Conservation (phyloP, 2,113 vertebrate species). For the Sinocyclocheilus anshuiensis region DNA sequence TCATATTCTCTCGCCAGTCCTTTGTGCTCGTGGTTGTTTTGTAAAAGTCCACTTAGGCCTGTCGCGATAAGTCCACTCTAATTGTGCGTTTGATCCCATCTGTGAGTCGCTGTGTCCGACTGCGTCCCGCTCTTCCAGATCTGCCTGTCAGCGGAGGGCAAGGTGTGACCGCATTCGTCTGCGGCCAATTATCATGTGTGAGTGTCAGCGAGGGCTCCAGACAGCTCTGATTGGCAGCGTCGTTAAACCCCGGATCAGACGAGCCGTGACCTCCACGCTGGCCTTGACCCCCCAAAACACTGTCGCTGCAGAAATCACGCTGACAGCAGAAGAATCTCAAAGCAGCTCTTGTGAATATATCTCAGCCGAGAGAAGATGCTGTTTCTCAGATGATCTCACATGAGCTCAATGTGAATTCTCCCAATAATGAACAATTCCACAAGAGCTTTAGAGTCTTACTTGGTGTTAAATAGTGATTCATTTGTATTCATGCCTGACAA, state of each 20-base stretch:
- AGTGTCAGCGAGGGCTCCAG: neutral
- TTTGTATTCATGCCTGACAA: neutral
- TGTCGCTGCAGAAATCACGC: neutral
- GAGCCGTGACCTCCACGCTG: conserved; percentile 54
- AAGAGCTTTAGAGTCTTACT: neutral
- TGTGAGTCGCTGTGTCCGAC: neutral
- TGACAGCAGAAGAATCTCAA: too few species aligned
- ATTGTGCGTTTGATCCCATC: conserved; percentile 27
- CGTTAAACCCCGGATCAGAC: conserved; percentile 63
- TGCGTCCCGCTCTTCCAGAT: neutral
- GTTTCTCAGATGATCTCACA: neutral
- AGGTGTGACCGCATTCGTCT: conserved; percentile 60
- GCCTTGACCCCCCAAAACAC: conserved; percentile 36
- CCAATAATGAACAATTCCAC: neutral
- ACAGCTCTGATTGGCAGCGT: conserved; percentile 54
- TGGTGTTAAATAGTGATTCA: neutral
- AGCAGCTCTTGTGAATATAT: too few species aligned
- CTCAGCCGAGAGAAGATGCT: neutral
- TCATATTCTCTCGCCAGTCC: neutral
- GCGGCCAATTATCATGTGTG: conserved; percentile 69
- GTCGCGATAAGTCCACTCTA: neutral
- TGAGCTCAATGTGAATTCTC: too few species aligned
- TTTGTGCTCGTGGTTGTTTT: neutral
- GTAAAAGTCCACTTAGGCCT: neutral
- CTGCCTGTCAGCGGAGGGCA: conserved; percentile 9